Evolutionary conservation across 2,797 vertebrate genomes (phyloP).

Genomic region (Falco rusticolus): DNA sequence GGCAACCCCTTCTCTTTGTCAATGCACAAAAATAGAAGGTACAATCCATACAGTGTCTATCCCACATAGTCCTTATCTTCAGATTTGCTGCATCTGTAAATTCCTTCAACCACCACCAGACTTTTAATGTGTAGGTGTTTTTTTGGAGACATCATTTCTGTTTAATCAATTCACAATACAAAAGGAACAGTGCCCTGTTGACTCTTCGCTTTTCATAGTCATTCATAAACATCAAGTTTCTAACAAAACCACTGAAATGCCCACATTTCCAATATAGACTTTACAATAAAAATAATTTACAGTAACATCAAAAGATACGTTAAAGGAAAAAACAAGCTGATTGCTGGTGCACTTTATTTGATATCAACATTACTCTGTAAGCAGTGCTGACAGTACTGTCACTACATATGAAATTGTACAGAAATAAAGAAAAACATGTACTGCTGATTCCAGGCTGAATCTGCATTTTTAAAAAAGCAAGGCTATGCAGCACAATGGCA

Average conservation of each 20-base stretch:
- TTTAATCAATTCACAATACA: neutral
- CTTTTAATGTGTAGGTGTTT: neutral
- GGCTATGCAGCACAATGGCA: neutral
- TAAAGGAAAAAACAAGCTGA: neutral
- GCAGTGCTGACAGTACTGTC: constrained; percentile 19
- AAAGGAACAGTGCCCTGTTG: neutral
- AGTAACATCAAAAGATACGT: neutral
- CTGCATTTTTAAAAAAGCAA: neutral
- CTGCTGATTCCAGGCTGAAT: neutral
- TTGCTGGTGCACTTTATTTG: neutral
- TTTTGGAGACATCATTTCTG: neutral
- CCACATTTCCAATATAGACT: neutral
- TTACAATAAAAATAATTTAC: neutral
- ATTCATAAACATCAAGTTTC: neutral
- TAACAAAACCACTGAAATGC: neutral
- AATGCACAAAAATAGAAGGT: neutral
- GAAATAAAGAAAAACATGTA: neutral
- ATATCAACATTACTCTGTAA: neutral
- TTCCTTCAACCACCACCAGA: neutral
- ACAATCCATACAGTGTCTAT: neutral
- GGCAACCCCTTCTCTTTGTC: neutral
- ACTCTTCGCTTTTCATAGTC: neutral
- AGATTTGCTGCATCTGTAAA: neutral
- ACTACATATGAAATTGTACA: neutral
- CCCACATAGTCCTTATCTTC: neutral